These are phyloP conservation scores for Platycheirus albimanus DNA, from an alignment of 2,888 invertebrate species.

Conservation along the genomic window DNA sequence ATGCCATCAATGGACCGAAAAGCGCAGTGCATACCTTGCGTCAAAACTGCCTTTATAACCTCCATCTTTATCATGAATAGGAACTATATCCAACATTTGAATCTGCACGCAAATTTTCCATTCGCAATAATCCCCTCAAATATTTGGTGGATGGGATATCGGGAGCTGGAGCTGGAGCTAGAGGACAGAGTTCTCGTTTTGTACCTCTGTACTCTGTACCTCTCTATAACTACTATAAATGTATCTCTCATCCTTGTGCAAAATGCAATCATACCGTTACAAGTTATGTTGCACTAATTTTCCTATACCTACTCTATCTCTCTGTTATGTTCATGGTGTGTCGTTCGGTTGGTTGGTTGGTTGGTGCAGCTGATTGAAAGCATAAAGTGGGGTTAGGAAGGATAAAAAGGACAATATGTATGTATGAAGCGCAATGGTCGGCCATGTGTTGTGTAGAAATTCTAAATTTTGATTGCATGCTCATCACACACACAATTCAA, in stretches of 20 bases:
- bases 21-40: conserved; percentile 54
- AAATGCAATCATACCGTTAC: conserved; percentile 74
- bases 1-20: conserved; percentile 40
- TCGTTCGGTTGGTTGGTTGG: conserved; percentile 19
- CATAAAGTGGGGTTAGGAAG: conserved; percentile 42
- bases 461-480: conserved; percentile 74
- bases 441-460: conserved; percentile 42
- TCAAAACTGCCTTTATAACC: conserved; percentile 74
- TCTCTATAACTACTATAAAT: conserved; percentile 18
- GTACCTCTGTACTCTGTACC: conserved; percentile 2
- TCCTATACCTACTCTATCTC: conserved; percentile 11
- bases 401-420: conserved; percentile 9
- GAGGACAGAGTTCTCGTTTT: neutral
- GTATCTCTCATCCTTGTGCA: conserved; percentile 66
- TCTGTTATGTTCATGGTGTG: conserved; percentile 2
- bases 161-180: no score
- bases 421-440: no score
- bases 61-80: conserved; percentile 70
- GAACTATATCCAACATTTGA: conserved; percentile 34
- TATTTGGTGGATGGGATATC: no score
- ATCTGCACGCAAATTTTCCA: conserved; percentile 63
- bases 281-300: conserved; percentile 73
- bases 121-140: conserved; percentile 71
- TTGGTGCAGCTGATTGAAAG: conserved; percentile 61
- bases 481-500: conserved; percentile 72